A percentile compares a stretch with the other conserved stretches of the same genome.
Conservation (phyloP, 2,888 invertebrate species). For the Metacarcinus magister region DNA sequence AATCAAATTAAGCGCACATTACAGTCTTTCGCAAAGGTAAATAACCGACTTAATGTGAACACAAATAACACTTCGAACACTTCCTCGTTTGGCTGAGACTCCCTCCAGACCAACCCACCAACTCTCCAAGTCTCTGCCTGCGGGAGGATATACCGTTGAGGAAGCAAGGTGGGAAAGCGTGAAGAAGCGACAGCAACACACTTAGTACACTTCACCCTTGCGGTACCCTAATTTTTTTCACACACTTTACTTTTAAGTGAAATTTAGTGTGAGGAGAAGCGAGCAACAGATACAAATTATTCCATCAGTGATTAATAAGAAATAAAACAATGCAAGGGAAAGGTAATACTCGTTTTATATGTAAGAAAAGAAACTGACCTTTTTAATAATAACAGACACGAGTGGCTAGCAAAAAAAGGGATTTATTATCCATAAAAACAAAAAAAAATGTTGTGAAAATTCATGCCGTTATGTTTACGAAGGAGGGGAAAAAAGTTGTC, state of each 20-base stretch:
- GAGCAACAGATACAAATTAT: neutral
- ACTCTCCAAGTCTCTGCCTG: neutral
- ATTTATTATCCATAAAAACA: neutral
- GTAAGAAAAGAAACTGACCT: neutral
- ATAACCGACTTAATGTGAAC: neutral
- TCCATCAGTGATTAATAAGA: neutral
- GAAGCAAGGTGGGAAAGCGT: neutral
- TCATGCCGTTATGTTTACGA: neutral
- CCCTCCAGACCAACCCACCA: neutral
- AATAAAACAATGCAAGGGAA: neutral
- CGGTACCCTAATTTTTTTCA: neutral
- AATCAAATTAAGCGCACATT: constrained; percentile 19
- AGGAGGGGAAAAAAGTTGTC: neutral
- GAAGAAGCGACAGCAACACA: neutral
- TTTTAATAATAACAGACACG: neutral
- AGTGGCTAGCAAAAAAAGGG: neutral
- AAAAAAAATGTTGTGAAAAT: neutral
- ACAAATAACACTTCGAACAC: neutral
- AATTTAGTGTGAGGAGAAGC: neutral
- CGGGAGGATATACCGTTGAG: neutral
- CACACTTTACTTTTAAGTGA: neutral
- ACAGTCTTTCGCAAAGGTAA: neutral
- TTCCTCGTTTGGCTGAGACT: neutral
- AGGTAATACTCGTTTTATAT: neutral
- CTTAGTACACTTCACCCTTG: neutral